Percentiles rank a stretch among this genome's conserved stretches.
phyloP scores from a whole-genome alignment of 1,140 invertebrate genomes.

The Listronotus bonariensis region DNA sequence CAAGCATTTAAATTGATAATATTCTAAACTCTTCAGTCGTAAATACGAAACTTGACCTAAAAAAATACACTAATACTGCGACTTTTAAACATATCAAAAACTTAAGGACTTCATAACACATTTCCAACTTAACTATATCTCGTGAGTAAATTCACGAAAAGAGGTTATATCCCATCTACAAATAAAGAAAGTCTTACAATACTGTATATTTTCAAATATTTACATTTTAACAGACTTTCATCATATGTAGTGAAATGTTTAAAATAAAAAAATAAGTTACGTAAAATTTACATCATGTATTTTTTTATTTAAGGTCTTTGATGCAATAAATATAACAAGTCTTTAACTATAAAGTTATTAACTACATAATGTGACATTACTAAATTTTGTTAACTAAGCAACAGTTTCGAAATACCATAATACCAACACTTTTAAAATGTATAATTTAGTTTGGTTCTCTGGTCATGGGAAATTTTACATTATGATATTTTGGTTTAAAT shows the following conservation, averaged over 20 bases:
- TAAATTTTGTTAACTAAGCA: neutral
- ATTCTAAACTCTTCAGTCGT: no score
- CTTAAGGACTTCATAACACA: neutral
- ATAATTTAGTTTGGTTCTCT: no score
- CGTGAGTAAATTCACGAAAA: conserved; percentile 35
- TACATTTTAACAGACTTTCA: conserved; percentile 28
- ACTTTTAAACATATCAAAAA: neutral
- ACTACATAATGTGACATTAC: conserved; percentile 5
- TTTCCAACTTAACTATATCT: conserved; percentile 6
- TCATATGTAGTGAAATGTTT: conserved; percentile 30
- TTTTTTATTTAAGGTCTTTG: conserved; percentile 14
- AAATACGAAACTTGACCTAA: no score
- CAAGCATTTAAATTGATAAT: no score
- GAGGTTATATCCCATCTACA: conserved; percentile 25
- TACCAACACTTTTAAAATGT: neutral
- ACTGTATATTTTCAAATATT: conserved; percentile 15
- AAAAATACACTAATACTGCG: conserved; percentile 4
- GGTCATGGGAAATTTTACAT: no score
- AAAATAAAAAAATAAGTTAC: conserved; percentile 24
- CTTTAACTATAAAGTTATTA: conserved; percentile 10
- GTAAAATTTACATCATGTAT: conserved; percentile 20
- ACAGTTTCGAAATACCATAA: neutral
- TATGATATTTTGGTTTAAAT: no score
- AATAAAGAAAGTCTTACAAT: conserved; percentile 27
- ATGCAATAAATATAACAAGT: conserved; percentile 3